phyloP scores from a whole-genome alignment of 2,113 vertebrate genomes.

The Silurus meridionalis region DNA sequence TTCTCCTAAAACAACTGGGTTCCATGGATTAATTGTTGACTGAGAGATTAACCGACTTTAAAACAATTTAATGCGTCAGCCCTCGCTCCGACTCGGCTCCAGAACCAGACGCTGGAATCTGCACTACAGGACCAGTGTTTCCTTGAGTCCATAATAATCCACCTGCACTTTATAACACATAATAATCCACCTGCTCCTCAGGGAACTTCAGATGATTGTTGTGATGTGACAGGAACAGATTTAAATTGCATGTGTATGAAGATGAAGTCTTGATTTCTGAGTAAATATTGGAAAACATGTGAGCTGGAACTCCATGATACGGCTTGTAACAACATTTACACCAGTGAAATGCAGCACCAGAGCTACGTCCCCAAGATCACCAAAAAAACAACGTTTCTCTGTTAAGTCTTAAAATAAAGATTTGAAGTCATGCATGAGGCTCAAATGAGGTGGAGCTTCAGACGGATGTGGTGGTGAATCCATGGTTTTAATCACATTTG shows the following conservation, averaged over 20 bases:
- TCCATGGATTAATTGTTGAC: conserved; percentile 66
- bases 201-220: too few relatives aligned
- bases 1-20: conserved; percentile 47
- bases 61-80: conserved; percentile 53
- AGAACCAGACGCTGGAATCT: background rate
- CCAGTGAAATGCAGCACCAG: too few relatives aligned
- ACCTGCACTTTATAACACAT: background rate
- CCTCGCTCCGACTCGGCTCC: conserved; percentile 34
- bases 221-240: background rate
- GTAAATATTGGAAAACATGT: background rate
- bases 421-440: too few relatives aligned
- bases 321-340: too few relatives aligned
- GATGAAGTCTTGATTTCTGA: background rate
- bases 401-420: too few relatives aligned
- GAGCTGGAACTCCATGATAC: background rate
- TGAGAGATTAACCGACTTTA: conserved; percentile 62
- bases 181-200: background rate
- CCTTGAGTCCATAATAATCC: background rate
- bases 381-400: too few relatives aligned
- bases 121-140: background rate
- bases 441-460: too few relatives aligned
- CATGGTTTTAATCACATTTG: too few relatives aligned
- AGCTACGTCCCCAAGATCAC: too few relatives aligned
- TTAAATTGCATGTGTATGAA: background rate
- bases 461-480: too few relatives aligned